These are phyloP conservation scores for Oreochromis tanganicae DNA, from an alignment of 2,113 vertebrate species.

Conservation along the genomic window DNA sequence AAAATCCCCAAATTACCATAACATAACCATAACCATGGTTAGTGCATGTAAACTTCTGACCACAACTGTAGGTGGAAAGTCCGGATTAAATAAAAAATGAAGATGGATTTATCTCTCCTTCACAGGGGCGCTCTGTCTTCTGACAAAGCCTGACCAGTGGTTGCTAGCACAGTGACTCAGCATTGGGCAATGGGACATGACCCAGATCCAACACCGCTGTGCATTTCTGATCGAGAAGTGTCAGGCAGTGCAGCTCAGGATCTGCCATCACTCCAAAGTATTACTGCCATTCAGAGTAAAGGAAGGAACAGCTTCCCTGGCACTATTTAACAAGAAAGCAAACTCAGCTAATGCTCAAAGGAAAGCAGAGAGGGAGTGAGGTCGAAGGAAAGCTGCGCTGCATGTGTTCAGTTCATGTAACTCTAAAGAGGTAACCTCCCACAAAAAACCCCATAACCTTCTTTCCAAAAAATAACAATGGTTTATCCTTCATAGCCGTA, in stretches of 20 bases:
- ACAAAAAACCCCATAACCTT: conserved; percentile 40
- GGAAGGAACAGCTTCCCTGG: conserved; percentile 28
- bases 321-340: conserved; percentile 27
- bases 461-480: conserved; percentile 37
- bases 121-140: neutral
- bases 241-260: conserved; percentile 32
- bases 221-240: conserved; percentile 35
- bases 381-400: neutral
- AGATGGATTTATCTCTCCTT: neutral
- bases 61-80: neutral
- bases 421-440: conserved; percentile 30
- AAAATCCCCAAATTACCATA: neutral
- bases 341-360: conserved; percentile 46
- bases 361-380: neutral
- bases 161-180: conserved; percentile 37
- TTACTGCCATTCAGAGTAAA: conserved; percentile 23
- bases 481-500: conserved; percentile 34
- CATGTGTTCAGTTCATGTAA: neutral
- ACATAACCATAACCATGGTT: neutral
- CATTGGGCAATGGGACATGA: conserved; percentile 1
- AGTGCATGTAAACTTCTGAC: neutral
- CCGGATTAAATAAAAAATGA: neutral
- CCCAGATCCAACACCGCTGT: conserved; percentile 12
- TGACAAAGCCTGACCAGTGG: neutral
- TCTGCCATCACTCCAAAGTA: conserved; percentile 21